phyloP scores from a whole-genome alignment of 2,797 vertebrate genomes.

The Oophaga sylvatica region DNA sequence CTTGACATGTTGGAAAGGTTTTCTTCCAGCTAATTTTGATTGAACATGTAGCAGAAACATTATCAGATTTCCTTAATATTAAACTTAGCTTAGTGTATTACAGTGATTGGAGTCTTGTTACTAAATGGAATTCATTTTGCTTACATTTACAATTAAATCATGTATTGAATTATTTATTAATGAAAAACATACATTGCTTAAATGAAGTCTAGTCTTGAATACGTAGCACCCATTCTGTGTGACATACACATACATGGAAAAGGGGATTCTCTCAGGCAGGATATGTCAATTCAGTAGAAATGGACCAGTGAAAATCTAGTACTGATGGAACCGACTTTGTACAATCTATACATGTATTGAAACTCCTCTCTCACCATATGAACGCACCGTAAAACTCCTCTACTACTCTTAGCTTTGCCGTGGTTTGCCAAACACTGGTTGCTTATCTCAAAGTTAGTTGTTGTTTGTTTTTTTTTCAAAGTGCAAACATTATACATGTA shows the following conservation, averaged over 20 bases:
- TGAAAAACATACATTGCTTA: not conserved
- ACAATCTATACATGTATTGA: too few relatives aligned
- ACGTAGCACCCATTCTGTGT: not conserved
- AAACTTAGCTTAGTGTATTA: not conserved
- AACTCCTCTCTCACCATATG: too few relatives aligned
- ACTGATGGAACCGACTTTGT: too few relatives aligned
- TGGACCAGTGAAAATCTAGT: too few relatives aligned
- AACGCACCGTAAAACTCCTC: too few relatives aligned
- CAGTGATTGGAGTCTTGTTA: not conserved
- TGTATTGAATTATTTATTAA: not conserved
- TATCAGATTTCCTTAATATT: not conserved
- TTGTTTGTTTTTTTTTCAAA: too few relatives aligned
- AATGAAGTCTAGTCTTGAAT: not conserved
- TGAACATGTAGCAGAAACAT: not conserved
- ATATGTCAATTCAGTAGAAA: not conserved
- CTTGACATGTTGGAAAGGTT: constrained; percentile 15
- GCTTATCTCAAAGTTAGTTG: not conserved
- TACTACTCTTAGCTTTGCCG: too few relatives aligned
- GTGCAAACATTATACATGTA: too few relatives aligned
- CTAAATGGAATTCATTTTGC: not conserved
- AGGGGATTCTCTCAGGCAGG: not conserved
- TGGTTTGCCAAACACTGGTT: not conserved
- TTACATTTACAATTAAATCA: not conserved
- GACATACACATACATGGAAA: not conserved
- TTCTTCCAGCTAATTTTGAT: not conserved